Evolutionary conservation across 2,113 vertebrate species (phyloP).

Genomic region (Saguinus imperator): DNA sequence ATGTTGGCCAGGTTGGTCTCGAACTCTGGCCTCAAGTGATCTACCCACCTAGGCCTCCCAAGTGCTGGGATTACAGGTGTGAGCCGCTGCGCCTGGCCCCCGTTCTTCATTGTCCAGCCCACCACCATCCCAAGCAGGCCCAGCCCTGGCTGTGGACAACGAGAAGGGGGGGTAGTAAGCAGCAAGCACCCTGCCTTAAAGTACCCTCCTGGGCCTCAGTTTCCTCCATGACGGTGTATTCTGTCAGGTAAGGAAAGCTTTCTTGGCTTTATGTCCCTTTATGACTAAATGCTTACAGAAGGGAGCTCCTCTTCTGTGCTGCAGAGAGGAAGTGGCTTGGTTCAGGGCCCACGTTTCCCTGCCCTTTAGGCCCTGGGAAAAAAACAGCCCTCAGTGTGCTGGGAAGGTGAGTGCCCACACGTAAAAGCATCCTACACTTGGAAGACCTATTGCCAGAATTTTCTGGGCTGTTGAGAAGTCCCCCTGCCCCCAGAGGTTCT

Average conservation of each 20-base stretch:
- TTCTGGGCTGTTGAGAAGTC: background rate
- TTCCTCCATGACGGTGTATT: too few species aligned
- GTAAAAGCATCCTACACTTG: background rate
- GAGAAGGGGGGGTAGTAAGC: too few species aligned
- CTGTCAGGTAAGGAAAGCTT: background rate
- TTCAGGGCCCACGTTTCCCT: too few species aligned
- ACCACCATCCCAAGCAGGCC: background rate
- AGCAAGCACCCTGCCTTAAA: background rate
- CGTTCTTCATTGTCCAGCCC: background rate
- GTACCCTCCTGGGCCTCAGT: fast-evolving
- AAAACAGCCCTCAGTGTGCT: background rate
- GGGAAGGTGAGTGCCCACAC: background rate
- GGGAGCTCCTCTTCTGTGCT: background rate
- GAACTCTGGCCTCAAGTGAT: too few species aligned
- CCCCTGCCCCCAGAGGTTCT: background rate
- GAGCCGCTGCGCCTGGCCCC: too few species aligned
- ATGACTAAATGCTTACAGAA: background rate
- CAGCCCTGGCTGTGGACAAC: background rate
- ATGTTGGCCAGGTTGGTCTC: too few species aligned
- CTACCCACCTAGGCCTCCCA: too few species aligned
- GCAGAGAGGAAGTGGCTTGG: background rate
- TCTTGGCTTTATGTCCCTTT: background rate
- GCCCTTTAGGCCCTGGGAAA: background rate
- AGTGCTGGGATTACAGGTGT: too few species aligned
- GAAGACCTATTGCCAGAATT: background rate